These are phyloP conservation scores for Drosophila carrolli DNA, from an alignment of 1,140 invertebrate species.

Conservation along the genomic window DNA sequence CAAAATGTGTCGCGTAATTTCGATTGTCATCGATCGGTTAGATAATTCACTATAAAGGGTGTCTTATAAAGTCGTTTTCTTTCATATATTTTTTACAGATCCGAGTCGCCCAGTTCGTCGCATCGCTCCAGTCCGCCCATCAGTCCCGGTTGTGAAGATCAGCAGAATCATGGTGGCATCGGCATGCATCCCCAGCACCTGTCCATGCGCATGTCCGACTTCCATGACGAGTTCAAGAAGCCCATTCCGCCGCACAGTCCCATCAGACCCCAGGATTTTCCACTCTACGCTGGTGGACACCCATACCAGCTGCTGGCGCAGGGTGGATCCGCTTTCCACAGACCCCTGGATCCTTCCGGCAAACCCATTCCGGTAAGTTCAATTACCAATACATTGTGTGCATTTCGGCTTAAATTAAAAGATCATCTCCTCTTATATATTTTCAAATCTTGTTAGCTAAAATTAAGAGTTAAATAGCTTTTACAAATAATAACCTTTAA, in stretches of 20 bases:
- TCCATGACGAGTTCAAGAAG: conserved; percentile 83
- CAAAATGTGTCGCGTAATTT: conserved; percentile 56
- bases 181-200: conserved; percentile 60
- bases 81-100: conserved; percentile 46
- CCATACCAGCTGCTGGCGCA: conserved; percentile 81
- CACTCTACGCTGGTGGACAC: conserved; percentile 83
- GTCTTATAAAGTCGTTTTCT: conserved; percentile 3
- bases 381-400: too few relatives aligned
- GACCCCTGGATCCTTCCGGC: conserved; percentile 80
- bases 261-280: conserved; percentile 81
- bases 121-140: conserved; percentile 84
- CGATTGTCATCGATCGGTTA: conserved; percentile 43
- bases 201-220: conserved; percentile 73
- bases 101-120: conserved; percentile 83
- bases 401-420: too few relatives aligned
- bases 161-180: conserved; percentile 50
- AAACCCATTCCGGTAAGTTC: conserved; percentile 81
- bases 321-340: conserved; percentile 79
- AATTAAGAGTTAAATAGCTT: too few relatives aligned
- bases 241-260: conserved; percentile 80
- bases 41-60: conserved; percentile 55
- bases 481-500: too few relatives aligned
- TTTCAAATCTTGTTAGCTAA: too few relatives aligned
- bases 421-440: too few relatives aligned
- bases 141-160: conserved; percentile 84